Conservation (phyloP, 92 coral and sea anemone species). For the Nematostella vectensis region DNA sequence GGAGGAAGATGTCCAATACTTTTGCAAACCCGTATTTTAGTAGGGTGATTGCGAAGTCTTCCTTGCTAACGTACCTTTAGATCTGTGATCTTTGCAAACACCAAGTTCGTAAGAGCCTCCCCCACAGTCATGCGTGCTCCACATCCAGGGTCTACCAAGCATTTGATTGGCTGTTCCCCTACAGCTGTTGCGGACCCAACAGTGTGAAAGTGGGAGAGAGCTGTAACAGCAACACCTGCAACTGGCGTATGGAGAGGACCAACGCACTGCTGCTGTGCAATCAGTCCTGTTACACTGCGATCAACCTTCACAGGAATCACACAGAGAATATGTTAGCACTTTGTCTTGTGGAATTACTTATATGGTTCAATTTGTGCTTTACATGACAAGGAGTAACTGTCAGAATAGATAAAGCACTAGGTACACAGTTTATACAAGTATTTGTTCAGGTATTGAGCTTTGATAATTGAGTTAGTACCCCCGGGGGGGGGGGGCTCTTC, state of each 20-base stretch:
- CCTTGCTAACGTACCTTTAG: too few species aligned
- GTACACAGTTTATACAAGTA: too few species aligned
- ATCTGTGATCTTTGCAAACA: conserved; percentile 85
- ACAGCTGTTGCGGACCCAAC: conserved; percentile 94
- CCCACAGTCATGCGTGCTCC: conserved; percentile 98
- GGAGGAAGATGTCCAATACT: too few species aligned
- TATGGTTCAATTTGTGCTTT: neutral
- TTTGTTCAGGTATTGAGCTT: too few species aligned
- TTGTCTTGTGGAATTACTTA: neutral
- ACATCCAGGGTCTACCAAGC: conserved; percentile 64
- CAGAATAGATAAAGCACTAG: too few species aligned
- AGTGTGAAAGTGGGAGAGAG: conserved; percentile 66
- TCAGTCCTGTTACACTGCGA: conserved; percentile 95
- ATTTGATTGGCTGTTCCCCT: conserved; percentile 98
- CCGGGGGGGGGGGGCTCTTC: too few species aligned
- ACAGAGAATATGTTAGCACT: neutral
- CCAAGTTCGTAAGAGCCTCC: conserved; percentile 89
- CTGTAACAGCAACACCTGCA: conserved; percentile 94
- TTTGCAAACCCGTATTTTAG: too few species aligned
- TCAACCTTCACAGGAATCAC: conserved; percentile 58
- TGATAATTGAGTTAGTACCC: too few species aligned
- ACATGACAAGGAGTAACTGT: neutral
- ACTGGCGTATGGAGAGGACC: conserved; percentile 95
- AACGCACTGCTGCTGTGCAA: conserved; percentile 98
- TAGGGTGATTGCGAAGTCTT: too few species aligned